Evolutionary conservation across 2,113 vertebrate species (phyloP).

Genomic region (Balaeniceps rex): DNA sequence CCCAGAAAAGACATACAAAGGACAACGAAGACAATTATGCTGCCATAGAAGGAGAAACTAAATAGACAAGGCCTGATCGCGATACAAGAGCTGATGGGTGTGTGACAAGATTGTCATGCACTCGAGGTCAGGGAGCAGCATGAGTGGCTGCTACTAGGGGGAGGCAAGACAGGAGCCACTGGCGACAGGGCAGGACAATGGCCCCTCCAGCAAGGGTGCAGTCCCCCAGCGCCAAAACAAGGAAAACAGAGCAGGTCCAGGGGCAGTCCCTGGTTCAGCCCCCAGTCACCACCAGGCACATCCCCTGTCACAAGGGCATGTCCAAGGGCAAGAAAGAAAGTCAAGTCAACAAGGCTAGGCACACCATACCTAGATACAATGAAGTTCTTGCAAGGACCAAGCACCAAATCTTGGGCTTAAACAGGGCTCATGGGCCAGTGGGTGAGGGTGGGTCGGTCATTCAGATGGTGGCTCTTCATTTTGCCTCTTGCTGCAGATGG

Average conservation of each 20-base stretch:
- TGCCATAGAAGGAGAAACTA: not conserved
- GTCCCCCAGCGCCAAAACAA: not conserved
- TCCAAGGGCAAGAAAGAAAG: not conserved
- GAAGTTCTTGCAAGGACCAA: not conserved
- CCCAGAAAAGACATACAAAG: not conserved
- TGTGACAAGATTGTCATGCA: not conserved
- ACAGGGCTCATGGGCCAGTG: not conserved
- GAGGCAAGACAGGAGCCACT: not conserved
- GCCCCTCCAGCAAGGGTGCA: not conserved
- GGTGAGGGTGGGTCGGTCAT: accelerated
- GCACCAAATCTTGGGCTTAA: not conserved
- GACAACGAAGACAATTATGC: not conserved
- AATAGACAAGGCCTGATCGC: not conserved
- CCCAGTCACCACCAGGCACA: accelerated
- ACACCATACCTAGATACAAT: not conserved
- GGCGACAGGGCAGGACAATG: not conserved
- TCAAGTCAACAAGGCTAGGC: not conserved
- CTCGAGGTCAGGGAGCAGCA: not conserved
- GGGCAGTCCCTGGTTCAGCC: not conserved
- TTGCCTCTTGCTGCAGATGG: not conserved
- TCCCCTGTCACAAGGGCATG: not conserved
- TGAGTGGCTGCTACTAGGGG: not conserved
- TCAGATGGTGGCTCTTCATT: not conserved
- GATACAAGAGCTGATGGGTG: not conserved
- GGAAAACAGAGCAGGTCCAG: not conserved